Evolutionary conservation across 2,888 invertebrate genomes (phyloP), one percentile per base, ranked within the genome.

Genomic region (Hoplodrina blanda): DNA sequence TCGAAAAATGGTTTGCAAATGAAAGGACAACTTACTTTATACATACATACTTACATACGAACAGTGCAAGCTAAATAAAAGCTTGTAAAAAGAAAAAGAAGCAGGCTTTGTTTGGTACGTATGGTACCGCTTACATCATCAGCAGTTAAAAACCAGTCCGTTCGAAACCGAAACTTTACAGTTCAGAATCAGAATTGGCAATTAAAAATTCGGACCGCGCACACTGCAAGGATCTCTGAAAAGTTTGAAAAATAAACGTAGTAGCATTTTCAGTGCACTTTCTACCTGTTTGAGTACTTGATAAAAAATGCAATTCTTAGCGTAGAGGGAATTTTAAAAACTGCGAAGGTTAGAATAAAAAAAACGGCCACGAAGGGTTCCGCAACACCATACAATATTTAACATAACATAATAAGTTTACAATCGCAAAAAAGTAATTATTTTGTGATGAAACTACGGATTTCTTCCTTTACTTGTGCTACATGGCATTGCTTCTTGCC

Each of bases 221-320:
- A 53, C 10, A 20, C 25, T 54, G 50, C 15, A 55, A 61, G 30
- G 67, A 72, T 67, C 67, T 52, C 56, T 59, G 25, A 59, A 75
- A 78, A 82, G 63, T 72, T 78, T 20, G 61, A 7, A 53, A 74
- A 68, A 69, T 64, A 64, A 73, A 71, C 62, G 53, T 33, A 64
- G 55, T 65, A 62, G 69, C 59, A 62, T 70, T 69, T 2, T 49
- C 52, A 54, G 64, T 66, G 57, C 70, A 63, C 73, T 67, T 67
- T 66, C 10, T 37, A 56, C 63, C 68, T 80, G 84, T 88, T 89
- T 88, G 85, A 88, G 86, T 85, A 87, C 76, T 76, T 81, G 71
- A 89, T 90, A 81, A 87, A 89, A 89, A 83, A 86, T 88, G 85
- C 86, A 87, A 85, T 85, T 64, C 69, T 68, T 68, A 73, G 70